Percentiles rank a stretch among this genome's conserved stretches.
Conservation (phyloP, 2,113 vertebrate genomes). For the Forbesichthys agassizii region DNA sequence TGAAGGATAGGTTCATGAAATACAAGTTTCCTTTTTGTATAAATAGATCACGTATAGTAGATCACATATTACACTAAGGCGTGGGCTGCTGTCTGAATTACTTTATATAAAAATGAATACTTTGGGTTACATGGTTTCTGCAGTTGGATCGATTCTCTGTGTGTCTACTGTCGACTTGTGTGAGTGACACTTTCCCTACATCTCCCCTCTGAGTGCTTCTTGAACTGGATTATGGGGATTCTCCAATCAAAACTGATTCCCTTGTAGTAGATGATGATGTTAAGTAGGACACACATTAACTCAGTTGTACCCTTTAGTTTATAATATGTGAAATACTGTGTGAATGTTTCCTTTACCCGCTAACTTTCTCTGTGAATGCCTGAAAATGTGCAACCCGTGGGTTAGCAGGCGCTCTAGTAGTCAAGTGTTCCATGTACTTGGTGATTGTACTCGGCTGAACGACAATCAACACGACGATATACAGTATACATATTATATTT, state of each 20-base stretch:
- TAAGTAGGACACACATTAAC: neutral
- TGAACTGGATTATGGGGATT: conserved; percentile 35
- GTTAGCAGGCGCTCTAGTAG: neutral
- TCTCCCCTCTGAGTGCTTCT: conserved; percentile 48
- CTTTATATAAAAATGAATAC: conserved; percentile 49
- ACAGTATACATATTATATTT: neutral
- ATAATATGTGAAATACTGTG: conserved; percentile 2
- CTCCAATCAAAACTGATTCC: conserved; percentile 2
- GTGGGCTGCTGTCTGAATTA: neutral
- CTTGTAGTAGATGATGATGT: neutral
- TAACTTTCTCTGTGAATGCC: neutral
- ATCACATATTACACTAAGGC: neutral
- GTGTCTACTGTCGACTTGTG: conserved; percentile 52
- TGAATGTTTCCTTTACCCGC: neutral
- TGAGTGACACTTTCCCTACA: conserved; percentile 57
- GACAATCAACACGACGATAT: neutral
- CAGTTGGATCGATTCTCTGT: conserved; percentile 60
- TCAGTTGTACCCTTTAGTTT: neutral
- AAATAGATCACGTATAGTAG: no score
- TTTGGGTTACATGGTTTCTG: conserved; percentile 54
- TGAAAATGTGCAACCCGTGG: neutral
- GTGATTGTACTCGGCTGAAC: neutral
- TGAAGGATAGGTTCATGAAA: neutral
- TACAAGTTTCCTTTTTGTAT: no score
- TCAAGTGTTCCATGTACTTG: neutral